Evolutionary conservation across 2,797 vertebrate species (phyloP).

Genomic region (Hippocampus kuda): DNA sequence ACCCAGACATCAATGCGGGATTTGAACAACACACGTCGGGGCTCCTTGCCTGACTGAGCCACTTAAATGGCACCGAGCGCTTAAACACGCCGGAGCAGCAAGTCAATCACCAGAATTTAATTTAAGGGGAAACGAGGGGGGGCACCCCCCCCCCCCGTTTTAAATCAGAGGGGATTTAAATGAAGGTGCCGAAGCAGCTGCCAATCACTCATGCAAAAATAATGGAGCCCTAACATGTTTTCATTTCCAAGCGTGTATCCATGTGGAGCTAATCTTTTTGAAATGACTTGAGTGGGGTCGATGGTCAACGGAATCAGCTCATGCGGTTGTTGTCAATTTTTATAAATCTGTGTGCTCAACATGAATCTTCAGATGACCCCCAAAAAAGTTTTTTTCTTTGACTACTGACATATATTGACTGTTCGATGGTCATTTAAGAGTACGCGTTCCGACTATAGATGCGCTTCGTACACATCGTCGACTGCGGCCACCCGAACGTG

Average conservation of each 20-base stretch:
- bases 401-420: neutral
- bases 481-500: neutral
- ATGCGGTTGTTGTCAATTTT: neutral
- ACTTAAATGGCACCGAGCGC: slow-evolving; percentile 8
- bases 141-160: neutral
- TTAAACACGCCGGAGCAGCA: neutral
- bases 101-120: neutral
- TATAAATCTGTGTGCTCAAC: neutral
- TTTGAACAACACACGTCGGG: slow-evolving; percentile 5
- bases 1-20: slow-evolving; percentile 14
- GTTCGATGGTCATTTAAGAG: too few species aligned
- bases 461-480: neutral
- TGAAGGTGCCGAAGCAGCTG: neutral
- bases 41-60: slow-evolving; percentile 6
- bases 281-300: neutral
- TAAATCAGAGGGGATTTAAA: slow-evolving; percentile 6
- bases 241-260: neutral
- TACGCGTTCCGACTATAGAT: neutral
- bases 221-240: slow-evolving; percentile 1
- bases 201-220: neutral
- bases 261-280: neutral
- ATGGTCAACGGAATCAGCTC: neutral
- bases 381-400: neutral
- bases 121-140: neutral
- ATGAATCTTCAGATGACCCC: neutral